Percentiles rank a stretch among this genome's conserved stretches.
These are phyloP conservation scores for Hypothenemus hampei DNA, from an alignment of 1,140 invertebrate genomes.

Conservation along the genomic window DNA sequence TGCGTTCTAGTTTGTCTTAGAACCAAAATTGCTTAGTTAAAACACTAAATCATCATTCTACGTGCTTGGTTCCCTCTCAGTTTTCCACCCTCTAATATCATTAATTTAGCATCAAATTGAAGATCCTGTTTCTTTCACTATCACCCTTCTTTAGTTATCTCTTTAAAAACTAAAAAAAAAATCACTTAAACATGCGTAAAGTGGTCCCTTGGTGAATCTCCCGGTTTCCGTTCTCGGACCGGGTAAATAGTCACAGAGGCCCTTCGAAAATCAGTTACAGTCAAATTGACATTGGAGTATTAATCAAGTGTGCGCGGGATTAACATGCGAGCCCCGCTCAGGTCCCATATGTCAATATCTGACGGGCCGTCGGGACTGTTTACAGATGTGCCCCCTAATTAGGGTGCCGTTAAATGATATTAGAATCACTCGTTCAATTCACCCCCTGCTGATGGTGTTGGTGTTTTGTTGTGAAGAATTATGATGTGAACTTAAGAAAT, in stretches of 20 bases:
- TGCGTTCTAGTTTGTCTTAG: too few species aligned
- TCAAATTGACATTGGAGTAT: slow-evolving; percentile 44
- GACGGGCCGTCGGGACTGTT: slow-evolving; percentile 26
- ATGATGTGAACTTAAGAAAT: too few species aligned
- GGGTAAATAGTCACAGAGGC: slow-evolving; percentile 10
- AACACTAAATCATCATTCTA: too few species aligned
- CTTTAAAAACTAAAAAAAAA: too few species aligned
- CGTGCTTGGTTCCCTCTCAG: too few species aligned
- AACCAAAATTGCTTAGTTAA: too few species aligned
- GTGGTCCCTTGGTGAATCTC: not conserved
- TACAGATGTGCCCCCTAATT: slow-evolving; percentile 34
- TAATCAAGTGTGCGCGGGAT: slow-evolving; percentile 43
- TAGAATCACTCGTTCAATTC: slow-evolving; percentile 8
- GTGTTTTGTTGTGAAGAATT: slow-evolving; percentile 17
- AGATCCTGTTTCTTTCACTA: too few species aligned
- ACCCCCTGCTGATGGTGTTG: slow-evolving; percentile 5
- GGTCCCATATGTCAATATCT: slow-evolving; percentile 40
- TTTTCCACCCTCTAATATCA: too few species aligned
- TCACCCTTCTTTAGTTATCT: too few species aligned
- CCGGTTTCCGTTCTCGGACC: too few species aligned
- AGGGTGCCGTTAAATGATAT: slow-evolving; percentile 25
- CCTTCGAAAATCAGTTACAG: slow-evolving; percentile 43
- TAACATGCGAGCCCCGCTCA: slow-evolving; percentile 36
- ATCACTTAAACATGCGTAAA: not conserved
- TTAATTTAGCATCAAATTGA: too few species aligned